phyloP scores from a whole-genome alignment of 2,888 invertebrate species.

The Drosophila prostipennis region DNA sequence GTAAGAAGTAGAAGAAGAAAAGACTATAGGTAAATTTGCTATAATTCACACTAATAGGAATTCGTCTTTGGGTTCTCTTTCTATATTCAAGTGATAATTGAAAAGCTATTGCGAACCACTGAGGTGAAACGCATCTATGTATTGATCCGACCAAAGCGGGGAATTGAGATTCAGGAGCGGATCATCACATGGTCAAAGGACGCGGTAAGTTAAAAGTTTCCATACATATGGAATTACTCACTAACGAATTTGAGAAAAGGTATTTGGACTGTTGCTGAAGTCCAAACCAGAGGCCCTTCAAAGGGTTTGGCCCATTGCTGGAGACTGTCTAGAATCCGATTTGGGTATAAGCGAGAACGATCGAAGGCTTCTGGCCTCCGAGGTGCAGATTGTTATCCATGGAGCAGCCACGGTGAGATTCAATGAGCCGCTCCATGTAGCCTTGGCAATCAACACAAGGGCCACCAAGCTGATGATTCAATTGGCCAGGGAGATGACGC shows the following conservation, averaged over 20 bases:
- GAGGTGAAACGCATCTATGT: conserved; percentile 86
- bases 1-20: too few relatives aligned
- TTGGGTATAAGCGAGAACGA: conserved; percentile 83
- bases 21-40: too few relatives aligned
- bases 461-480: conserved; percentile 88
- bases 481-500: conserved; percentile 87
- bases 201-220: conserved; percentile 84
- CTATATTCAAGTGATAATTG: conserved; percentile 51
- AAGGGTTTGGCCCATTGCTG: conserved; percentile 81
- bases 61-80: not conserved
- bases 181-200: conserved; percentile 89
- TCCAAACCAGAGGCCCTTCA: conserved; percentile 72
- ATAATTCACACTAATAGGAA: too few relatives aligned
- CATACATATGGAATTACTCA: not conserved
- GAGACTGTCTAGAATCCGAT: conserved; percentile 82
- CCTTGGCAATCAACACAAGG: conserved; percentile 89
- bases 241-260: not conserved
- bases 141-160: conserved; percentile 86
- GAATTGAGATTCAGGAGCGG: conserved; percentile 87
- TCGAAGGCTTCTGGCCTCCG: conserved; percentile 69
- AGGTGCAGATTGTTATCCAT: conserved; percentile 89
- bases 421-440: conserved; percentile 88
- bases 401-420: conserved; percentile 95
- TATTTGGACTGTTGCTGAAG: conserved; percentile 46
- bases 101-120: conserved; percentile 83